Evolutionary conservation across 92 coral and sea anemone genomes (phyloP), one percentile per base, ranked within the genome.

Genomic region (Palythoa grandiflora): DNA sequence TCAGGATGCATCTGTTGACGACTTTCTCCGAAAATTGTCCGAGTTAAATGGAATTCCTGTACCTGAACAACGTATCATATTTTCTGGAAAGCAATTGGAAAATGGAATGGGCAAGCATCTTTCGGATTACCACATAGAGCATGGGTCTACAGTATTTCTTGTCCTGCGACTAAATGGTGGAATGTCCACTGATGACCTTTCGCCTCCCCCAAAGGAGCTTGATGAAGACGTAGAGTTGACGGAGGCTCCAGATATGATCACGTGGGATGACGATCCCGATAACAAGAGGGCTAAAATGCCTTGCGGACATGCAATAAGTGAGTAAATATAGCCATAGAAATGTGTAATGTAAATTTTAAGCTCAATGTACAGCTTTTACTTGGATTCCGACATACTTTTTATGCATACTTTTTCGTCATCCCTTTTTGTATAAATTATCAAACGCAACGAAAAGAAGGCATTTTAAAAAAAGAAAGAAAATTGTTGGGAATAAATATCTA

Each of bases 251-350:
- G 98, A 95, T 84, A 95, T 95, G 98, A 95, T 95, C 89, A 95
- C 96, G 83, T 94, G 98, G 98, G 98, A 95, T 68, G 96, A 95
- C 77, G 96, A 95, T 19, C 95, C 98, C 0, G 94, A 94, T 12
- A 92, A 90, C 70, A 90, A 88, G 35, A 93, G 98, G 65, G 96
- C 98, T 80, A 95, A 95, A 83, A 95, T 95, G 98, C 98, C 98
- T 72, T 95, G 98, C 71, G 98, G 98, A 55, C 98, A 95, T 38
- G 96, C 98, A 20, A 95, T 95, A 28, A 86, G 98, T 95, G 79
- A 91, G 95, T 83, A 60, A 17, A 44, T 44, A 44, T 8, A 8
- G 7, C 3, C 3, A 44, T 44, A 2, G 4, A 44, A 8, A 2
- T 44, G 7, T 44, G 50, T 8, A 4, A 4, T 44, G 5, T 1